Percentiles rank a stretch among this genome's conserved stretches.
phyloP scores from a whole-genome alignment of 2,797 vertebrate genomes.

The Heteromormyrus szaboi region DNA sequence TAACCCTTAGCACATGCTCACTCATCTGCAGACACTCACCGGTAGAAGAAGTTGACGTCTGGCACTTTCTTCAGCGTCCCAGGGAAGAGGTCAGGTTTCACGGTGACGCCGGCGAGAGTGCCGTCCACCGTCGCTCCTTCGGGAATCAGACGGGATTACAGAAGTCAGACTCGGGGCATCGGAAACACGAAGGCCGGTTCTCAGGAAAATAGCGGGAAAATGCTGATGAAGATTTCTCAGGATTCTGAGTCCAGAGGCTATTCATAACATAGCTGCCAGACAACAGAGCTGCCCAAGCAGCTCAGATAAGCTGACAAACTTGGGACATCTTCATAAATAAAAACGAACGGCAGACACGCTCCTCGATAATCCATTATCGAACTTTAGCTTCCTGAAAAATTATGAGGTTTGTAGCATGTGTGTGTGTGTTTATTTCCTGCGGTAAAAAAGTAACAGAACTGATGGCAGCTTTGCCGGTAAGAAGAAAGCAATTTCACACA shows the following conservation, averaged over 20 bases:
- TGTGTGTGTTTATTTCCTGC: neutral
- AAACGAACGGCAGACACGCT: neutral
- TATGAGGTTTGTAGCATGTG: neutral
- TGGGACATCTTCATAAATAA: neutral
- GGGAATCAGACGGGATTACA: neutral
- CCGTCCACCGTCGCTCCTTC: constrained; percentile 76
- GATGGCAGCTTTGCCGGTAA: neutral
- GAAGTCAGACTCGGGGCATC: neutral
- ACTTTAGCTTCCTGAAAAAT: neutral
- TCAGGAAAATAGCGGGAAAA: neutral
- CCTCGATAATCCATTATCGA: constrained; percentile 11
- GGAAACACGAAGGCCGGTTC: neutral
- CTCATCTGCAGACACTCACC: constrained; percentile 58
- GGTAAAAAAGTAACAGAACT: neutral
- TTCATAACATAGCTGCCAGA: neutral
- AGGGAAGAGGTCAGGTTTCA: constrained; percentile 68
- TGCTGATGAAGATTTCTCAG: neutral
- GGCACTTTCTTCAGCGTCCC: constrained; percentile 64
- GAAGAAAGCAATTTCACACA: constrained; percentile 14
- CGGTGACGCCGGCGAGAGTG: constrained; percentile 65
- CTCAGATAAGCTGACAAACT: neutral
- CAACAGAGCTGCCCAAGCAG: neutral
- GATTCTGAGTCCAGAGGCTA: neutral
- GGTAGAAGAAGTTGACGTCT: constrained; percentile 90
- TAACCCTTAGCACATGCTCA: neutral